phyloP scores from a whole-genome alignment of 2,113 vertebrate species.

The Perognathus longimembris region DNA sequence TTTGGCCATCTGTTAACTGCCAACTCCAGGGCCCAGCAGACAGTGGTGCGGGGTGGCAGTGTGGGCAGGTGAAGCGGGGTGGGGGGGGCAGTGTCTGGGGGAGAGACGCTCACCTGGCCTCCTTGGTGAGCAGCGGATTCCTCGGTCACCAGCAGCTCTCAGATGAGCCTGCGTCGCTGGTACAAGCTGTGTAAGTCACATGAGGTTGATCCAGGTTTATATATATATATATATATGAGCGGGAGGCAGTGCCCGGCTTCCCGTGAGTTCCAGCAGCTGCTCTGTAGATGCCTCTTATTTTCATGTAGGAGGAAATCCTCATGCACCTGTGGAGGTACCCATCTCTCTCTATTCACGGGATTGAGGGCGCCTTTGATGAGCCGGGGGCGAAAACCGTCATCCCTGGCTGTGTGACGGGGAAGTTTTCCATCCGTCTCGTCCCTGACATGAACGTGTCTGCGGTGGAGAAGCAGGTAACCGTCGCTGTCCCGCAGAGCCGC shows the following conservation, averaged over 20 bases:
- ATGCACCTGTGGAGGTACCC: slow-evolving; percentile 93
- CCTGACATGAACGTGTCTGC: slow-evolving; percentile 90
- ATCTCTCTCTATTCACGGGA: slow-evolving; percentile 94
- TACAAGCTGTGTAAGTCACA: no score
- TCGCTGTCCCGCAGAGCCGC: not conserved
- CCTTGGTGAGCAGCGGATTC: not conserved
- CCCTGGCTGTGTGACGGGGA: slow-evolving; percentile 92
- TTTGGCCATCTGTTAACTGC: not conserved
- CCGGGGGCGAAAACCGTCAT: slow-evolving; percentile 94
- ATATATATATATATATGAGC: no score
- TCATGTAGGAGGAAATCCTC: slow-evolving; percentile 91
- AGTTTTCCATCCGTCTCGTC: slow-evolving; percentile 96
- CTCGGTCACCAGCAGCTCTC: fast-evolving
- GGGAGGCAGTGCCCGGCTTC: not conserved
- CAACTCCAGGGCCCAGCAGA: not conserved
- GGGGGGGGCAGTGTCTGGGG: not conserved
- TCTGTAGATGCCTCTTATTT: not conserved
- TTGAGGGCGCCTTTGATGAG: slow-evolving; percentile 93
- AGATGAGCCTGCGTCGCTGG: not conserved
- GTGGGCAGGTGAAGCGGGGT: fast-evolving
- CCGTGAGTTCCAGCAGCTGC: not conserved
- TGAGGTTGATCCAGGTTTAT: not conserved
- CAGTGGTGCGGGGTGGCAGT: fast-evolving
- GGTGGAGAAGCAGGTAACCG: slow-evolving; percentile 92
- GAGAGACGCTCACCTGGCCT: not conserved